phyloP scores from a whole-genome alignment of 2,888 invertebrate species.

The Plebejus melissa region DNA sequence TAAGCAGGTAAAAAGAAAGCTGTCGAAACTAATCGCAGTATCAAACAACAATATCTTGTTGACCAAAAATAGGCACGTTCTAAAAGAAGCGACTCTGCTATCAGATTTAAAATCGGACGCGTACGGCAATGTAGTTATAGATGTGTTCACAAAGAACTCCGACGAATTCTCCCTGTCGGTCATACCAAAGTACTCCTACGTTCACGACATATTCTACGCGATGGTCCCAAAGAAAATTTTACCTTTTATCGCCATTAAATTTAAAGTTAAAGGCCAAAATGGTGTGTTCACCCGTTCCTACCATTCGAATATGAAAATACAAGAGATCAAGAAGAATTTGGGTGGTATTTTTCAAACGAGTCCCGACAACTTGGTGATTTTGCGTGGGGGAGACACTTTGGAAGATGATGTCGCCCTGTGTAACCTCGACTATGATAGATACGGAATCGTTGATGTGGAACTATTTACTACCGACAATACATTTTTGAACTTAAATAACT shows the following conservation, averaged over 20 bases:
- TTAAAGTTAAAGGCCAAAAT: slow-evolving; percentile 62
- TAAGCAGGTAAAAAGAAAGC: slow-evolving; percentile 65
- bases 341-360: slow-evolving; percentile 78
- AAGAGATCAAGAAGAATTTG: slow-evolving; percentile 80
- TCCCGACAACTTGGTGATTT: slow-evolving; percentile 67
- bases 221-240: slow-evolving; percentile 62
- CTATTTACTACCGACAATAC: slow-evolving; percentile 62
- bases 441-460: slow-evolving; percentile 70
- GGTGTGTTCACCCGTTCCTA: slow-evolving; percentile 74
- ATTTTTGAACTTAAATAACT: slow-evolving; percentile 60
- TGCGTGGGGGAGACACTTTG: slow-evolving; percentile 63
- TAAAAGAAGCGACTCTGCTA: slow-evolving; percentile 60
- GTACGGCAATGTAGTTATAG: slow-evolving; percentile 61
- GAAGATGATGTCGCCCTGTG: slow-evolving; percentile 65
- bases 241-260: slow-evolving; percentile 72
- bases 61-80: slow-evolving; percentile 64
- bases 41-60: slow-evolving; percentile 61
- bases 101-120: slow-evolving; percentile 63
- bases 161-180: slow-evolving; percentile 60
- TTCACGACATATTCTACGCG: slow-evolving; percentile 62
- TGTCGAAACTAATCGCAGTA: slow-evolving; percentile 62
- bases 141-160: slow-evolving; percentile 68
- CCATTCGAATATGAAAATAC: slow-evolving; percentile 72
- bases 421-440: slow-evolving; percentile 70
- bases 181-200: slow-evolving; percentile 66